phyloP scores from a whole-genome alignment of 2,797 vertebrate genomes.

The Gymnocypris eckloni region DNA sequence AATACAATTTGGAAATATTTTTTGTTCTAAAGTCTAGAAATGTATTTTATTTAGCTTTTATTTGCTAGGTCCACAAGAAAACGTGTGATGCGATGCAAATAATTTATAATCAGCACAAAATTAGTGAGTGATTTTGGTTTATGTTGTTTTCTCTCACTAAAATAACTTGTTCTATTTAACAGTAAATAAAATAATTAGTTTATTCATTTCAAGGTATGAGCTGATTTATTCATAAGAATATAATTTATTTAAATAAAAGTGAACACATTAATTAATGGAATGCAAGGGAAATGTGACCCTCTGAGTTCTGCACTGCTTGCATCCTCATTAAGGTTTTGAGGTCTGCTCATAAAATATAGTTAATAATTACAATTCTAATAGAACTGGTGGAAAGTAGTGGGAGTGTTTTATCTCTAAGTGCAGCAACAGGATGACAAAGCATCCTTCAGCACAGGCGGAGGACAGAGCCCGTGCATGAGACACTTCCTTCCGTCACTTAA shows the following conservation, averaged over 20 bases:
- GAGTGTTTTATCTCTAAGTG: neutral
- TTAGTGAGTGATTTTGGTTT: neutral
- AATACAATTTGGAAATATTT: neutral
- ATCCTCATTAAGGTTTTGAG: neutral
- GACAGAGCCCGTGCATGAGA: neutral
- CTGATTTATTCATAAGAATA: neutral
- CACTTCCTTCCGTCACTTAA: neutral
- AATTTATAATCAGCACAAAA: neutral
- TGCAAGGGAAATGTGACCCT: neutral
- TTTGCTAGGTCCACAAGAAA: neutral
- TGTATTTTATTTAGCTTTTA: neutral
- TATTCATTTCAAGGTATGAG: neutral
- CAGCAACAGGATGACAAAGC: conserved; percentile 48
- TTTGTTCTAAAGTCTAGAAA: neutral
- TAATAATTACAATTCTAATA: neutral
- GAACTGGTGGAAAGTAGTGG: neutral
- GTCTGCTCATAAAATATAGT: conserved; percentile 10
- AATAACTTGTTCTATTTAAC: neutral
- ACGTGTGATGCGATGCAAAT: neutral
- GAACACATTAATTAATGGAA: neutral
- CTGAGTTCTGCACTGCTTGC: neutral
- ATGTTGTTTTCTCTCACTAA: neutral
- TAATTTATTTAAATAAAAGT: neutral
- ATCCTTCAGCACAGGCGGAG: conserved; percentile 5
- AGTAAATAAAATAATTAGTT: neutral